Conservation (phyloP, 2,888 invertebrate species). For the Pseudococcus viburni region DNA sequence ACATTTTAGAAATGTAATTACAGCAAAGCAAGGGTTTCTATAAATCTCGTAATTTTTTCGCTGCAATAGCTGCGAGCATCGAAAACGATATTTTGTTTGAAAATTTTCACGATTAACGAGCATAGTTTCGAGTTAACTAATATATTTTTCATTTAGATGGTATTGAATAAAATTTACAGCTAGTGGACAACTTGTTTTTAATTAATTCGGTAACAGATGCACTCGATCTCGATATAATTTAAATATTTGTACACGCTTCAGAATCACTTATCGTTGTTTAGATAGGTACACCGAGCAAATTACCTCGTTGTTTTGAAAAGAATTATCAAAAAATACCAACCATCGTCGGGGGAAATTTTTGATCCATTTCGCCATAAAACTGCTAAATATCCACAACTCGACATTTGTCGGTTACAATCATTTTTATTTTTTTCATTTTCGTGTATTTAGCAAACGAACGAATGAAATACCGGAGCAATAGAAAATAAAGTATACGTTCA, state of each 20-base stretch:
- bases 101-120: constrained; percentile 48
- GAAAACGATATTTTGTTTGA: constrained; percentile 23
- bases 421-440: neutral
- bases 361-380: neutral
- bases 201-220: constrained; percentile 46
- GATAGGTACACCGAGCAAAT: neutral
- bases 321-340: neutral
- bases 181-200: constrained; percentile 45
- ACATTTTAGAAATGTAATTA: constrained; percentile 52
- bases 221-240: neutral
- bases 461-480: neutral
- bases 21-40: constrained; percentile 42
- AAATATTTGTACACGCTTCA: neutral
- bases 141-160: constrained; percentile 22
- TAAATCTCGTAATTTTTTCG: constrained; percentile 46
- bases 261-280: neutral
- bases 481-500: neutral
- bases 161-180: constrained; percentile 37
- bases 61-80: constrained; percentile 41
- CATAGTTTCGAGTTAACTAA: constrained; percentile 11
- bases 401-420: neutral
- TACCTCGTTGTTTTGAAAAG: neutral
- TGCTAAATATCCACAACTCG: neutral
- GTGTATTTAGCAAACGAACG: neutral
- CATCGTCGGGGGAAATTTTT: neutral